Conservation (phyloP, 2,113 vertebrate genomes). For the Tragelaphus scriptus region DNA sequence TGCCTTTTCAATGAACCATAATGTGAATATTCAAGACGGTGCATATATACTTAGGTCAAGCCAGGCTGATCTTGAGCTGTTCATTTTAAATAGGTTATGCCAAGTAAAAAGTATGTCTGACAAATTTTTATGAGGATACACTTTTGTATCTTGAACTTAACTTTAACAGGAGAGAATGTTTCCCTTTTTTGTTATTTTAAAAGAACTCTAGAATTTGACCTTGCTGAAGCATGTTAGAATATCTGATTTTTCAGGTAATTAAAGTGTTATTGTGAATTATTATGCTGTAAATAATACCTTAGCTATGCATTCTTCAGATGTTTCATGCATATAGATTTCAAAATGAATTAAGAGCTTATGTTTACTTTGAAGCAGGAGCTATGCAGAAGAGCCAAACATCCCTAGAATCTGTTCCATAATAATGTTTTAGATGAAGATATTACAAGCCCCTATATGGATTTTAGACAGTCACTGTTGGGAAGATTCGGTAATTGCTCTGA, state of each 20-base stretch:
- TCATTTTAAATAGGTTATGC: conserved; percentile 64
- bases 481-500: background rate
- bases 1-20: conserved; percentile 79
- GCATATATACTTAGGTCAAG: conserved; percentile 70
- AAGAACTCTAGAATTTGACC: background rate
- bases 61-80: conserved; percentile 56
- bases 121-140: background rate
- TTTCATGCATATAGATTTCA: background rate
- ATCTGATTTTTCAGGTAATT: background rate
- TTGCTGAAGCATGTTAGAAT: background rate
- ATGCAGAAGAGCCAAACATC: background rate
- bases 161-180: background rate
- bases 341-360: background rate
- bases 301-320: background rate
- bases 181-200: background rate
- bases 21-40: conserved; percentile 75
- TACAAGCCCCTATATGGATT: background rate
- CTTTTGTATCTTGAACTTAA: background rate
- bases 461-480: background rate
- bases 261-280: background rate
- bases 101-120: conserved; percentile 42
- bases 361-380: background rate
- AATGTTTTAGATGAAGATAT: background rate
- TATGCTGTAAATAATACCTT: background rate
- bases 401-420: background rate